These are phyloP conservation scores for Cinclus cinclus DNA, from an alignment of 2,113 vertebrate species.

Conservation along the genomic window DNA sequence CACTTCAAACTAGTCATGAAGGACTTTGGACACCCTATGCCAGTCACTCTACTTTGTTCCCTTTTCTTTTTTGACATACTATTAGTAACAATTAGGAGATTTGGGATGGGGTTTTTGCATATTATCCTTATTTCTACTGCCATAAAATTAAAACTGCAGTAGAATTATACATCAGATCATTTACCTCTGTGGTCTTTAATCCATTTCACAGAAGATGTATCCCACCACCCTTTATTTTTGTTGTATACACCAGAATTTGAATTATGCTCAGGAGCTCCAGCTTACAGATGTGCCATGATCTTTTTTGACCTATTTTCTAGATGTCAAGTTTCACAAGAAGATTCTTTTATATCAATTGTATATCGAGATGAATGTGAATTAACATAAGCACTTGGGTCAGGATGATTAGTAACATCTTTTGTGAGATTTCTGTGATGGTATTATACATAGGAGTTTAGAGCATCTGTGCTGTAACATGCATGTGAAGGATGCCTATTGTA, in stretches of 20 bases:
- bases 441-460: not conserved
- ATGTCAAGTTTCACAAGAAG: not conserved
- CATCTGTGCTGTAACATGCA: not conserved
- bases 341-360: not conserved
- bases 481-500: not conserved
- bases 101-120: not conserved
- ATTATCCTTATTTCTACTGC: not conserved
- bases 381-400: not conserved
- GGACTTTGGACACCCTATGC: not conserved
- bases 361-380: not conserved
- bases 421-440: not conserved
- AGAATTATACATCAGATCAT: not conserved
- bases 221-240: not conserved
- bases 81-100: not conserved
- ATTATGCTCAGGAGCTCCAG: not conserved
- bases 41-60: not conserved
- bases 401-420: not conserved
- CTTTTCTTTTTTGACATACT: not conserved
- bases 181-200: not conserved
- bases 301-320: not conserved
- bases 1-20: not conserved
- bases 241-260: not conserved
- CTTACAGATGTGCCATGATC: rapidly evolving
- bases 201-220: not conserved
- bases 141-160: not conserved